Evolutionary conservation across 2,113 vertebrate species (phyloP).

Genomic region (Heterocephalus glaber): DNA sequence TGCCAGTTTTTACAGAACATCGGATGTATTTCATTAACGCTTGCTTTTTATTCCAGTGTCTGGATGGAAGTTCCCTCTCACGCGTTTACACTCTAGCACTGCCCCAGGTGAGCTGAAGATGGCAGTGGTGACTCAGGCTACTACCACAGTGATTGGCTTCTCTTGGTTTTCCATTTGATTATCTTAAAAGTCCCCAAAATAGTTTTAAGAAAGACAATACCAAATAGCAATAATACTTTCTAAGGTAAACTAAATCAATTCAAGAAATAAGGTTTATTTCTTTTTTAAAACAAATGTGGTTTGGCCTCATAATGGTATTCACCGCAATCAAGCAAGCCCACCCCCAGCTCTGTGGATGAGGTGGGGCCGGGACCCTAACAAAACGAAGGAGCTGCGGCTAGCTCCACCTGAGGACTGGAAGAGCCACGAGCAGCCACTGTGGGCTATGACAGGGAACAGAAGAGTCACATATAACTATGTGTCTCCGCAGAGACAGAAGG

Average conservation of each 20-base stretch:
- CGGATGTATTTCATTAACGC: background rate
- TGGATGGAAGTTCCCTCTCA: background rate
- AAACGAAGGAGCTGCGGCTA: background rate
- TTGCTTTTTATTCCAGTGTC: background rate
- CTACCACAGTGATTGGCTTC: background rate
- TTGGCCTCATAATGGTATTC: too few species aligned
- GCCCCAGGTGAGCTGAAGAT: background rate
- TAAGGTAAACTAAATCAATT: background rate
- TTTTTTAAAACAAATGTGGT: background rate
- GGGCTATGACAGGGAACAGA: too few species aligned
- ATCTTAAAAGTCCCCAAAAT: background rate
- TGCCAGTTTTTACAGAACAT: background rate
- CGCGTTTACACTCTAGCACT: background rate
- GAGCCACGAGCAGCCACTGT: fast-evolving
- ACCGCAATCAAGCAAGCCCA: background rate
- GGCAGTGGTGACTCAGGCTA: background rate
- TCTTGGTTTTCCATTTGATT: background rate
- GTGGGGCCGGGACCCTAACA: background rate
- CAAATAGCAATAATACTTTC: background rate
- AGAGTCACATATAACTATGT: fast-evolving
- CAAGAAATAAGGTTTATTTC: background rate
- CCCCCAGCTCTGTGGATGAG: background rate
- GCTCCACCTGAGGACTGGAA: background rate
- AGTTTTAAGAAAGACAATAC: background rate
- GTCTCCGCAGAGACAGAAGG: background rate